These are phyloP conservation scores for Tetragonula carbonaria DNA, from an alignment of 2,888 invertebrate species.

Conservation along the genomic window DNA sequence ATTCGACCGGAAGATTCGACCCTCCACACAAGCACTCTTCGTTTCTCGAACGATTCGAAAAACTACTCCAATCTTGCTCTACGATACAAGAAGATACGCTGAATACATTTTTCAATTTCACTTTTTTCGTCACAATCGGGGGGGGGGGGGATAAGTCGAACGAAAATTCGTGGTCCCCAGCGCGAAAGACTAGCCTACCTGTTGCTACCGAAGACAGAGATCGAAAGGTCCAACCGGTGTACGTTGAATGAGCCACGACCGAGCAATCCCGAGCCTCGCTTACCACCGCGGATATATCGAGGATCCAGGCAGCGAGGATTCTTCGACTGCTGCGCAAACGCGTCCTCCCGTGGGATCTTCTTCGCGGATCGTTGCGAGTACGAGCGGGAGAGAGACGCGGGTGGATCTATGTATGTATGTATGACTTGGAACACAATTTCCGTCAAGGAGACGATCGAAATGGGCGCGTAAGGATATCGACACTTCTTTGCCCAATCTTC, in stretches of 20 bases:
- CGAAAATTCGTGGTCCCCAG: conserved; percentile 14
- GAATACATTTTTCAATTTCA: not conserved
- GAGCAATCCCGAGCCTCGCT: conserved; percentile 63
- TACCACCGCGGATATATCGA: conserved; percentile 64
- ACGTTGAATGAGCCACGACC: conserved; percentile 62
- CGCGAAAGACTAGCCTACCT: conserved; percentile 60
- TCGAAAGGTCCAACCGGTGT: conserved; percentile 33
- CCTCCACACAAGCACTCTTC: no score
- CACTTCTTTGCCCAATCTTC: not conserved
- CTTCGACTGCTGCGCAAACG: conserved; percentile 73
- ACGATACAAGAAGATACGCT: no score
- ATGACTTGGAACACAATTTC: conserved; percentile 40
- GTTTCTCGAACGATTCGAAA: no score
- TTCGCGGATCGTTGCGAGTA: conserved; percentile 54
- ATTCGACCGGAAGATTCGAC: no score
- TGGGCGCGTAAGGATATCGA: conserved; percentile 15
- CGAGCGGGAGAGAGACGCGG: conserved; percentile 31
- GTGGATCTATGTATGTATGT: conserved; percentile 33
- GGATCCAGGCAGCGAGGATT: conserved; percentile 57
- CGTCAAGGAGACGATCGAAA: conserved; percentile 42
- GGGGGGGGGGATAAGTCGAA: not conserved
- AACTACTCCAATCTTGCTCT: no score
- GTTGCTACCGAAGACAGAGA: conserved; percentile 59
- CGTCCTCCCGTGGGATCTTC: conserved; percentile 64
- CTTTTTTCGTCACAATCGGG: not conserved